Evolutionary conservation across 2,797 vertebrate genomes (phyloP), one percentile per base, ranked within the genome.

Genomic region (Morus bassanus): DNA sequence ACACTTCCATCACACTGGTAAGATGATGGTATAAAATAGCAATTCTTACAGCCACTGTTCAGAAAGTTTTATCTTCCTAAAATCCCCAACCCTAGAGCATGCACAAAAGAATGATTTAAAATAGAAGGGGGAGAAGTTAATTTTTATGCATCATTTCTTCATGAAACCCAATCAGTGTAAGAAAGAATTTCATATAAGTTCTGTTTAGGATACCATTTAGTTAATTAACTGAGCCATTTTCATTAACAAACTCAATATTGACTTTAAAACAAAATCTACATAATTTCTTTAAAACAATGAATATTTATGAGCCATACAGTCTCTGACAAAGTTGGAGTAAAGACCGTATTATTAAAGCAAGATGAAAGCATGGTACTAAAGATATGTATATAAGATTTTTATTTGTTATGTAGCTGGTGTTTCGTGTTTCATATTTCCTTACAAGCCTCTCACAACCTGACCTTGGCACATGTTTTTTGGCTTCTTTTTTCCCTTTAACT

Each of bases 211-310:
- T 94, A 85, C 81, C 95, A 96, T 97, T 98, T 97, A 98, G 93
- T 97, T 98, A 98, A 98, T 98, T 98, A 98, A 97, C 95, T 94
- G 85, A 97, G 91, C 83, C 84, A 96, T 97, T 98, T 97, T 97
- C 94, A 97, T 98, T 98, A 98, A 89, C 84, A 97, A 94, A 94
- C 82, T 97, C 96, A 98, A 97, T 97, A 97, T 96, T 97, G 97
- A 98, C 96, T 98, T 98, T 96, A 97, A 97, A 97, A 95, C 84
- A 97, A 97, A 95, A 96, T 86, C 96, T 93, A 91, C 9, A 57
- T 91, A 95, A 96, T 95, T 96, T 96, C 81, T 96, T 96, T 93
- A 67, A 92, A 96, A 69, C 10, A 0, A 94, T 97, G 86, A 97
- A 98, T 98, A 98, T 97, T 97, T 89, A 97, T 95, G 54, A 97